Evolutionary conservation across 2,797 vertebrate species (phyloP), one percentile per base, ranked within the genome.

Genomic region (Menidia menidia): DNA sequence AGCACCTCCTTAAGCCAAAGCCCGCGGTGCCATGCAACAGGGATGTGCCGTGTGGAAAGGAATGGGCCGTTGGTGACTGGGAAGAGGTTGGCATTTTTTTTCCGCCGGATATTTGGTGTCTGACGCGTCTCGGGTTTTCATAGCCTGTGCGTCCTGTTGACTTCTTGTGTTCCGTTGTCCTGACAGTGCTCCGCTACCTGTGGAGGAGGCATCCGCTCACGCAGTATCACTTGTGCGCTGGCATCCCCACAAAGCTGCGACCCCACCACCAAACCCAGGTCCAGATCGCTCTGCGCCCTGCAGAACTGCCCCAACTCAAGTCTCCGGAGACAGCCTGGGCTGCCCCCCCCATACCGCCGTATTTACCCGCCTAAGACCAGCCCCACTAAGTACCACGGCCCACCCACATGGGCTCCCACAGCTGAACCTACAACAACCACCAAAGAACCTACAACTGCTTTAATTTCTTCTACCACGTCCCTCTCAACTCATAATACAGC

Each of bases 131-230:
- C 35, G 33, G 12, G 19, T 32, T 35, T 66, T 60, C 6, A 59
- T 18, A 43, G 9, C 6, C 60, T 15, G 35, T 14, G 31, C 45
- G 15, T 33, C 12, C 16, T 10, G 31, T 4, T 64, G 12, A 57
- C 10, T 35, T 12, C 8, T 30, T 59, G 2, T 48, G 1, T 70
- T 8, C 19, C 44, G 30, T 59, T 11, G 65, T 15, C 15, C 66
- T 87, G 76, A 45, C 92, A 99, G 98, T 99, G 98, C 60, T 96
- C 97, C 0, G 95, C 97, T 73, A 94, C 96, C 31, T 99, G 98
- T 68, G 97, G 97, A 58, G 98, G 97, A 53, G 94, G 96, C 10
- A 85, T 98, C 59, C 93, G 96, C 53, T 97, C 94, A 31, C 95
- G 98, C 57, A 92, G 75, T 0, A 91, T 99, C 63, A 95, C 82